These are phyloP conservation scores for Liposcelis brunnea DNA, from an alignment of 2,888 invertebrate species.

Conservation along the genomic window DNA sequence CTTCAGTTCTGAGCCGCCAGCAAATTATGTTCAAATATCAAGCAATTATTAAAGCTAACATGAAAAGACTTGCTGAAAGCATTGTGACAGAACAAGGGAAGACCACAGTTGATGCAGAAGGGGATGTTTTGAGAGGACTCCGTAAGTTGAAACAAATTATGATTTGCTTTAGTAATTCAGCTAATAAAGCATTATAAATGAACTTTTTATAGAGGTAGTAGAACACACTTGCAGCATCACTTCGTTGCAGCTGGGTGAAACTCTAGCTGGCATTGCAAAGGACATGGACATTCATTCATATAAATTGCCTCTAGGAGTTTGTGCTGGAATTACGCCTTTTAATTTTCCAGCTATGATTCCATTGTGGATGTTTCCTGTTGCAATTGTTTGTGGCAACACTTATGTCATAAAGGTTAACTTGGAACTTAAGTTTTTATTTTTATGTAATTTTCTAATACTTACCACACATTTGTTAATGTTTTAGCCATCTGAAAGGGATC, in stretches of 20 bases:
- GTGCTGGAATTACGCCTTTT: constrained; percentile 92
- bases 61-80: constrained; percentile 62
- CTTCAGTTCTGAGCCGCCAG: constrained; percentile 82
- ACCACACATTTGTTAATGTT: constrained; percentile 6
- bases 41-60: constrained; percentile 68
- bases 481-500: constrained; percentile 89
- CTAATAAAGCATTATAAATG: no score
- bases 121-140: constrained; percentile 91
- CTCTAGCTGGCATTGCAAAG: constrained; percentile 64
- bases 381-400: constrained; percentile 85
- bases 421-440: background rate
- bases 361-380: constrained; percentile 82
- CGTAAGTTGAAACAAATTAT: constrained; percentile 66
- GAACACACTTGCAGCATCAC: constrained; percentile 94
- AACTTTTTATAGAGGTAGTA: constrained; percentile 59
- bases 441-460: background rate
- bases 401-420: constrained; percentile 53
- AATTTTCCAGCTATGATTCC: constrained; percentile 99
- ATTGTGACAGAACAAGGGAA: constrained; percentile 96
- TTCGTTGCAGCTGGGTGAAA: constrained; percentile 81
- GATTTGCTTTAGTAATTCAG: background rate
- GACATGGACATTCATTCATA: constrained; percentile 95
- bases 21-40: constrained; percentile 72
- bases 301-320: constrained; percentile 82
- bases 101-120: constrained; percentile 91